A percentile compares a stretch with the other conserved stretches of the same genome.
Conservation (phyloP, 1,140 invertebrate species). For the Halotydeus destructor region DNA sequence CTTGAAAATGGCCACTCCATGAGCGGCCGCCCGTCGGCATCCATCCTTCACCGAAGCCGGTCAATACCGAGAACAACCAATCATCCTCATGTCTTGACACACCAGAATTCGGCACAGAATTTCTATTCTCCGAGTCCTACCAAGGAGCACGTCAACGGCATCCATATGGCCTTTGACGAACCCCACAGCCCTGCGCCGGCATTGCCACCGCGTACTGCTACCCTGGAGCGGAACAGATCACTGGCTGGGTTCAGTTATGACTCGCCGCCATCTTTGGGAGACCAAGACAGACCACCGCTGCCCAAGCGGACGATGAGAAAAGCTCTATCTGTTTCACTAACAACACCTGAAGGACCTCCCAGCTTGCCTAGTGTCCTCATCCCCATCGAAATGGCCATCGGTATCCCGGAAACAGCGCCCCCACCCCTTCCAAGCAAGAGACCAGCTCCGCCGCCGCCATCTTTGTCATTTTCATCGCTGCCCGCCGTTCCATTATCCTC, state of each 20-base stretch:
- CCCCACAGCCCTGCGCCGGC: neutral
- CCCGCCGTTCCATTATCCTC: no score
- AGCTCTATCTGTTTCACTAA: no score
- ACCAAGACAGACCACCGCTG: neutral
- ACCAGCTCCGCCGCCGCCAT: no score
- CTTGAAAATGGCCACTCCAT: neutral
- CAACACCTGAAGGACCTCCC: no score
- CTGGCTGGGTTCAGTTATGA: no score
- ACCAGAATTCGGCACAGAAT: neutral
- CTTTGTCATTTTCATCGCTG: no score
- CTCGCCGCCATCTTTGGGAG: neutral
- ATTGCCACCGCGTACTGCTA: neutral
- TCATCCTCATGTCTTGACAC: neutral
- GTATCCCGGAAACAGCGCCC: no score
- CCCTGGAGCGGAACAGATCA: neutral
- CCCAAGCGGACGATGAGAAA: neutral
- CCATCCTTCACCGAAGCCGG: constrained; percentile 4
- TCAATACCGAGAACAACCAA: constrained; percentile 5
- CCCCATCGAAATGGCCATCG: no score
- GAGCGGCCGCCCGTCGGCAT: no score
- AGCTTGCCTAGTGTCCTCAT: no score
- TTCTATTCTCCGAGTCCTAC: neutral
- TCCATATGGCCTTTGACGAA: no score
- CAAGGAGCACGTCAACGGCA: neutral
- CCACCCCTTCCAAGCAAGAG: no score